Conservation (phyloP, 1,140 invertebrate species). For the Meloidogyne exigua region DNA sequence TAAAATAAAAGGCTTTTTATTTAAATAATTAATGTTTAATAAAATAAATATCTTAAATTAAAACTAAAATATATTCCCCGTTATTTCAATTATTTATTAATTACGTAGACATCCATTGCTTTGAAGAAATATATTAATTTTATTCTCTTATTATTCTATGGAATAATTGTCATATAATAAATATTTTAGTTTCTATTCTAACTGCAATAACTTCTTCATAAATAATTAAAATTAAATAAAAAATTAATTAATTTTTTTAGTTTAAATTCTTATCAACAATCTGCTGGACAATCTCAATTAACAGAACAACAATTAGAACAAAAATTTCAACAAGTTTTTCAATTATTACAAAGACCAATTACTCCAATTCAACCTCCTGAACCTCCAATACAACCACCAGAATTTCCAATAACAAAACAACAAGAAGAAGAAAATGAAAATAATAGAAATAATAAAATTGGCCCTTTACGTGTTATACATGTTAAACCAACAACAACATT, state of each 20-base stretch:
- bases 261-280: background rate
- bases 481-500: constrained; percentile 27
- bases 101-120: no score
- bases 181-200: no score
- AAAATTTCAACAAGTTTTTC: constrained; percentile 21
- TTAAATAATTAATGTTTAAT: no score
- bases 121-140: no score
- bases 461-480: constrained; percentile 12
- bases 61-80: no score
- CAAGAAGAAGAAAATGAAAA: background rate
- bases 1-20: no score
- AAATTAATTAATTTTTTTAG: background rate
- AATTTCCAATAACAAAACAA: constrained; percentile 14
- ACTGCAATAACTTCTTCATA: no score
- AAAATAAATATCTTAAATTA: no score
- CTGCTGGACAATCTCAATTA: background rate
- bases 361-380: constrained; percentile 12
- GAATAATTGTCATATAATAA: no score
- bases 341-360: constrained; percentile 12
- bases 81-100: no score
- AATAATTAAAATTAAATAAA: no score
- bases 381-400: constrained; percentile 21
- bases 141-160: no score
- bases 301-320: constrained; percentile 21
- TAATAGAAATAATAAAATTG: constrained; percentile 2